Base-by-base conservation (phyloP, 37 sponge, comb jelly and placozoan species). In the Aplysina aerophoba region DNA sequence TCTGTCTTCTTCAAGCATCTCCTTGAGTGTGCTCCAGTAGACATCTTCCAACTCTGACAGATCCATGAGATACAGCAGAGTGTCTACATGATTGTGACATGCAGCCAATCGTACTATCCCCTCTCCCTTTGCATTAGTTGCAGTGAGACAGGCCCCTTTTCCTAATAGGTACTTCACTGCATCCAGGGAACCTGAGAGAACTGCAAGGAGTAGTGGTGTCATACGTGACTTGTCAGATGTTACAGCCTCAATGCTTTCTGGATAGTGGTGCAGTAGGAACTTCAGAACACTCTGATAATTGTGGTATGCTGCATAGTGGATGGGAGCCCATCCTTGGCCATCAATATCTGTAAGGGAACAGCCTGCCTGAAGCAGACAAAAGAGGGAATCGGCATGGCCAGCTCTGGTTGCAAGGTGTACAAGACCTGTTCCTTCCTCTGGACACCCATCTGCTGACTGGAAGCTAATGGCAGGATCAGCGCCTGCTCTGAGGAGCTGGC, bases 221-320 rank as follows among this genome's bases (percentile, higher is more conserved):
- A 75, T n/a, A 0, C 55, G 33, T 0, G 15, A n/a, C 17, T 59
- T 37, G 37, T 86, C 85, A 20, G 38, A 15, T 22, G 94, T 91
- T 53, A 35, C 34, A 3, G 44, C 19, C 55, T 96, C 84, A 0
- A 94, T 58, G 34, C 60, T 80, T 19, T 30, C 33, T 19, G 81
- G 63, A 55, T 91, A 35, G 38, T 68, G 25, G 21, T 44, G 38
- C 50, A 81, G 57, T 0, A 94, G 58, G 25, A 88, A 83, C 0
- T 28, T 15, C 12, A 94, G 73, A 1, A 94, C 64, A 15, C 0
- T 15, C 41, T 85, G 89, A 59, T 89, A 85, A 87, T 96, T 96
- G 75, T 86, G 81, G 66, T 73, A 94, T 35, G 97, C 94, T 60
- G 94, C 92, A 66, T 91, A 61, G 79, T 96, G 97, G 5, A 96